These are phyloP conservation scores for Strigamia maritima DNA, from an alignment of 2,888 invertebrate genomes.

Conservation along the genomic window DNA sequence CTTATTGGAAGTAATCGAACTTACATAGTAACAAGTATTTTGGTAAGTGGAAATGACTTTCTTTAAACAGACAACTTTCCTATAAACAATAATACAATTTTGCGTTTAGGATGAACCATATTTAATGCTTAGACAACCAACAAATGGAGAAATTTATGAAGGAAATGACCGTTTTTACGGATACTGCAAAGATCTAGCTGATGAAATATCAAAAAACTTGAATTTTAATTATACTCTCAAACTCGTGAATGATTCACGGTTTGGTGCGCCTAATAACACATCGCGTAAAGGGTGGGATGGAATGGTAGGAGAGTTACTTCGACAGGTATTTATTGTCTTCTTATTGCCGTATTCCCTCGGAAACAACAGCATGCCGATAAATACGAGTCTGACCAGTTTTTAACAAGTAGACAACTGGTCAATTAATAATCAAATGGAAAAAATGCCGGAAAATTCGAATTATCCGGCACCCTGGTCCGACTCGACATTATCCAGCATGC, in stretches of 20 bases:
- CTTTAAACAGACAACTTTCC: not conserved
- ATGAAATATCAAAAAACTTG: conserved; percentile 72
- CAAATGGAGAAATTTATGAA: conserved; percentile 60
- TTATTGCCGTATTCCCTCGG: not conserved
- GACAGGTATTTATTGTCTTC: conserved; percentile 64
- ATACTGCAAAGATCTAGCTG: conserved; percentile 87
- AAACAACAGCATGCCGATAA: too few relatives aligned
- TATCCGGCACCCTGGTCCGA: too few relatives aligned
- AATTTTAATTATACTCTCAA: conserved; percentile 82
- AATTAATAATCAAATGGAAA: too few relatives aligned
- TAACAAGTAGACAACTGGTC: too few relatives aligned
- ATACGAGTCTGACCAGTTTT: too few relatives aligned
- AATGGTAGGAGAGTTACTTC: conserved; percentile 78
- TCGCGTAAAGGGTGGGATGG: conserved; percentile 80
- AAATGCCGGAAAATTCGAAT: too few relatives aligned
- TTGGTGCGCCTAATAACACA: conserved; percentile 72
- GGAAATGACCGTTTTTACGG: conserved; percentile 82
- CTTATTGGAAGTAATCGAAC: conserved; percentile 76
- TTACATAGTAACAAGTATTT: conserved; percentile 78
- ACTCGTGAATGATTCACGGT: conserved; percentile 79
- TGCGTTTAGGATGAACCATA: conserved; percentile 76
- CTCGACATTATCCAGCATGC: too few relatives aligned
- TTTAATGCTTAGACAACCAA: conserved; percentile 70
- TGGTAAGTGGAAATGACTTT: conserved; percentile 57
- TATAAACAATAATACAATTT: not conserved